Conservation (phyloP, 2,888 invertebrate species). For the Empis livida region DNA sequence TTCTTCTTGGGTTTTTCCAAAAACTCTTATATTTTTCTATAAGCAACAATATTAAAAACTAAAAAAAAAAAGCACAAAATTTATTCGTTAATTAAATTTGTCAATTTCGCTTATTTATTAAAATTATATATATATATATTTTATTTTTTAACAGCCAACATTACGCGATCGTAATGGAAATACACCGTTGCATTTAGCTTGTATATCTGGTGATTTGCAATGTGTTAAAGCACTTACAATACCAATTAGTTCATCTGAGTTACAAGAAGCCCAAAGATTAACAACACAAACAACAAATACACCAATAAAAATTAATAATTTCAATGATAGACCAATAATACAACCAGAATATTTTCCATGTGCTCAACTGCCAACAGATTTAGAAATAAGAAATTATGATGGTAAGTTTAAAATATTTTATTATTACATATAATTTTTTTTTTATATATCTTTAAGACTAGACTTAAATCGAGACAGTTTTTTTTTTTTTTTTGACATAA, state of each 20-base stretch:
- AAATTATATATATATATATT: not conserved
- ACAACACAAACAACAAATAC: slow-evolving; percentile 25
- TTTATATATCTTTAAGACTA: too few relatives aligned
- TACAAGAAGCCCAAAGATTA: slow-evolving; percentile 29
- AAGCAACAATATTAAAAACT: too few relatives aligned
- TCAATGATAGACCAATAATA: not conserved
- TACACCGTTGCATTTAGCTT: slow-evolving; percentile 77
- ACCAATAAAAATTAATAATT: not conserved
- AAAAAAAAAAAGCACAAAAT: too few relatives aligned
- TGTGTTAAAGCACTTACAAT: slow-evolving; percentile 62
- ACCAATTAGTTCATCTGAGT: slow-evolving; percentile 44
- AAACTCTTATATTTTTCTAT: not conserved
- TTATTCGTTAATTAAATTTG: not conserved
- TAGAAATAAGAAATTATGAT: slow-evolving; percentile 74
- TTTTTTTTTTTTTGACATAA: too few relatives aligned
- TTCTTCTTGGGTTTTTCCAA: not conserved
- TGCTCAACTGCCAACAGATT: slow-evolving; percentile 41
- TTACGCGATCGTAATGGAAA: slow-evolving; percentile 65
- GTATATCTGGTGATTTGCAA: slow-evolving; percentile 51
- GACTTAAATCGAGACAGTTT: too few relatives aligned
- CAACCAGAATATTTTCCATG: slow-evolving; percentile 23
- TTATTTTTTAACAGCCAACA: slow-evolving; percentile 32
- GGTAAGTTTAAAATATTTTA: slow-evolving; percentile 49
- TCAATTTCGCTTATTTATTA: too few relatives aligned
- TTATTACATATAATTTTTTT: not conserved